A percentile compares a stretch with the other conserved stretches of the same genome.
phyloP scores from a whole-genome alignment of 2,113 vertebrate genomes.

The Apeltes quadracus region DNA sequence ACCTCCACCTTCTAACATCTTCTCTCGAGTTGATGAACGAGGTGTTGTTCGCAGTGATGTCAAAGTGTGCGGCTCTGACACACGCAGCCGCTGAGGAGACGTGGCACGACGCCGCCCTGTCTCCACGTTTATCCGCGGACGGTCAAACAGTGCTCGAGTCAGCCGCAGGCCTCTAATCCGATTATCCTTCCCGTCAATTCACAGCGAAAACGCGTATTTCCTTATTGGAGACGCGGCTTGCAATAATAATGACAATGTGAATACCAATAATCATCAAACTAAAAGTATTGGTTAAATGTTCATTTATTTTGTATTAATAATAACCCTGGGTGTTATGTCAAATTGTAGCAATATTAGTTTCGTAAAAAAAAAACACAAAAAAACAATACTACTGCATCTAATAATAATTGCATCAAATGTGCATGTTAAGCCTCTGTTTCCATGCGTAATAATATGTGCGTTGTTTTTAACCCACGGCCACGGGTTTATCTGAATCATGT shows the following conservation, averaged over 20 bases:
- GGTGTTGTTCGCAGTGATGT: constrained; percentile 75
- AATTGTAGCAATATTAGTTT: neutral
- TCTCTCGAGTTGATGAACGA: constrained; percentile 75
- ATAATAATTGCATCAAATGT: neutral
- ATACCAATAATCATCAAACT: neutral
- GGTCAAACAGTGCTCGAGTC: constrained; percentile 39
- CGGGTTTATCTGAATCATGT: constrained; percentile 39
- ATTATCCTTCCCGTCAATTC: constrained; percentile 15
- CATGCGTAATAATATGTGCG: neutral
- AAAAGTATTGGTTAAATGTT: neutral
- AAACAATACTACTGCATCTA: neutral
- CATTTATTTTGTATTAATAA: neutral
- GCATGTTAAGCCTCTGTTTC: neutral
- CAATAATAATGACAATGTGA: neutral
- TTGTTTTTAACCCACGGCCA: neutral
- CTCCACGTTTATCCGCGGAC: constrained; percentile 68
- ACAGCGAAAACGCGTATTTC: neutral
- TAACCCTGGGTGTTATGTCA: neutral
- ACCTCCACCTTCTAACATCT: neutral
- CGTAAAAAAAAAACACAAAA: neutral
- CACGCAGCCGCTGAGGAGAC: constrained; percentile 66
- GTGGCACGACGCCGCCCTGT: constrained; percentile 78
- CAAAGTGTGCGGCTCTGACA: constrained; percentile 77
- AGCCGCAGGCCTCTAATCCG: constrained; percentile 35
- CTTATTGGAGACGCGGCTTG: neutral